Base-by-base conservation (phyloP, 1,140 invertebrate species). In the Drosophila subobscura region DNA sequence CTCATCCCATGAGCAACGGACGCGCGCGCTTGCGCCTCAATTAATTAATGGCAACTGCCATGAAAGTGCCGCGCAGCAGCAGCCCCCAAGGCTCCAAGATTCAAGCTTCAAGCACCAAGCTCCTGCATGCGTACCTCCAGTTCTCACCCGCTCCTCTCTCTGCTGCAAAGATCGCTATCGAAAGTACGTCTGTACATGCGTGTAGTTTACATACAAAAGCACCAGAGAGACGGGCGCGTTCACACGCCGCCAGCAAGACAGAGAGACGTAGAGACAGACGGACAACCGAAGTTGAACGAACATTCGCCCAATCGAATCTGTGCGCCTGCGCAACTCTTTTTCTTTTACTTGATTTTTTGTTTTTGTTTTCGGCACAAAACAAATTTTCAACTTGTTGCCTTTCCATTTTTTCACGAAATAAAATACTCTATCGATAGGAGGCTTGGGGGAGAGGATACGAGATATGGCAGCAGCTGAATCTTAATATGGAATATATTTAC, bases 101-200 rank as follows among this genome's bases (percentile, higher is more conserved):
- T 57, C 57, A 60, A 47, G 44, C 22, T 23, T 14, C 10, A 10
- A 8, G 42, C 55, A 12, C 1, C 16, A n/a, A 45, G 41, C 10
- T 10, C 22, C 50, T 22, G 37, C 51, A 46, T 20, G 22, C 45
- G 29, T 44, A 5, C 50, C 58, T 12, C 33, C 33, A 10, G 7
- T 2, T 37, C 10, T 4, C 33, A 4, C 16, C 45, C 45, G 12
- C 49, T 42, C 55, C 25, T 20, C 61, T 47, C 40, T 37, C 42
- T 40, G 54, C 74, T 58, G 71, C 68, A 65, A 54, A 81, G 81
- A 85, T 86, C 66, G 73, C 70, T 88, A 86, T 86, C 81, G 81
- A 86, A 86, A 88, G 83, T 86, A 86, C 83, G 75, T 86, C 64
- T 85, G 72, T 88, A 81, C 77, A 86, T 86, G 81, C 81, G 81